Evolutionary conservation across 2,888 invertebrate species (phyloP).

Genomic region (Nasonovia ribisnigri): DNA sequence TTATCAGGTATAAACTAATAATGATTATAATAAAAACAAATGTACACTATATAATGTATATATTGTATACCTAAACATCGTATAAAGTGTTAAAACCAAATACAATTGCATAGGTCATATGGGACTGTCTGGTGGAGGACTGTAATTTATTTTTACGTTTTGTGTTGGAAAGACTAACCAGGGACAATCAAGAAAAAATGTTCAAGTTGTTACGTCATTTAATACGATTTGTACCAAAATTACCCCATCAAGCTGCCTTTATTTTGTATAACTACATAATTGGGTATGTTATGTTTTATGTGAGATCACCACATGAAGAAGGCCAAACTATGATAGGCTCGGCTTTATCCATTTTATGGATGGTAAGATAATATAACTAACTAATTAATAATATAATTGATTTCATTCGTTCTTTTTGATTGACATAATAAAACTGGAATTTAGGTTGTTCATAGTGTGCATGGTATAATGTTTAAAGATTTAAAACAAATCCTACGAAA

Average conservation of each 20-base stretch:
- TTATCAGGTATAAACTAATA: constrained; percentile 80
- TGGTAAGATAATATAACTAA: constrained; percentile 75
- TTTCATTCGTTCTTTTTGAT: neutral
- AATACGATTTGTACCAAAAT: constrained; percentile 90
- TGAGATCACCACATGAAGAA: constrained; percentile 94
- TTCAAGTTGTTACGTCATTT: constrained; percentile 92
- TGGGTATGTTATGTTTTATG: constrained; percentile 99
- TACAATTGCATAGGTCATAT: constrained; percentile 80
- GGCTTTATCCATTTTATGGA: constrained; percentile 95
- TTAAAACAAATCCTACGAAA: constrained; percentile 97
- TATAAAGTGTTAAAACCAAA: constrained; percentile 24
- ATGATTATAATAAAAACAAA: neutral
- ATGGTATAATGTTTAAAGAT: constrained; percentile 99
- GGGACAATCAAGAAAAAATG: constrained; percentile 94
- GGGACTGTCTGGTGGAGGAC: constrained; percentile 98
- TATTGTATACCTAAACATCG: neutral
- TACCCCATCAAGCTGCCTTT: constrained; percentile 98
- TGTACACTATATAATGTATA: too few relatives aligned
- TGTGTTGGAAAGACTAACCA: constrained; percentile 93
- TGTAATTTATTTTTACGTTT: constrained; percentile 95
- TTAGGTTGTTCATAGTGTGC: constrained; percentile 96
- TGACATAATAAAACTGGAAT: constrained; percentile 67
- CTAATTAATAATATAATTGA: neutral
- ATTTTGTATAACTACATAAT: constrained; percentile 98
- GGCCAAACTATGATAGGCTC: constrained; percentile 95